These are phyloP conservation scores for Drosophila pachea DNA, from an alignment of 1,140 invertebrate genomes.

Conservation along the genomic window DNA sequence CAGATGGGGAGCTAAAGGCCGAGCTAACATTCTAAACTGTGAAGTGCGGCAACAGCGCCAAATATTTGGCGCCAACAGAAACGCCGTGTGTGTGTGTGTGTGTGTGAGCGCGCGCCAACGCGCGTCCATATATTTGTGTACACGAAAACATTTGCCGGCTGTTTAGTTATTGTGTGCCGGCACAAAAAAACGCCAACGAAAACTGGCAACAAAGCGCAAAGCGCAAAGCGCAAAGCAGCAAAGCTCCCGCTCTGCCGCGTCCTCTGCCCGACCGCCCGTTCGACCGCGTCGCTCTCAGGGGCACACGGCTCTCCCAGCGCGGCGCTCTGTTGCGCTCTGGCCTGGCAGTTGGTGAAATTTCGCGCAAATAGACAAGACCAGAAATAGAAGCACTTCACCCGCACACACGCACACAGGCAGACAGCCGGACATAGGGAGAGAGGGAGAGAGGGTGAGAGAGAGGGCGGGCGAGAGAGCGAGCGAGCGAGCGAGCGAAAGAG, in stretches of 20 bases:
- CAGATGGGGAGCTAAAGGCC: no score
- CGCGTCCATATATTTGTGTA: not conserved
- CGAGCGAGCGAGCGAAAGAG: not conserved
- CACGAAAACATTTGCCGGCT: constrained; percentile 63
- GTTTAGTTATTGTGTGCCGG: constrained; percentile 69
- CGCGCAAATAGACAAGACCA: constrained; percentile 48
- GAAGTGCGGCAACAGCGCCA: constrained; percentile 60
- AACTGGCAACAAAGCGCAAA: constrained; percentile 47
- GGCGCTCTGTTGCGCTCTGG: constrained; percentile 20
- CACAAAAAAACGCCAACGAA: constrained; percentile 57
- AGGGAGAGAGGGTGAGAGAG: not conserved
- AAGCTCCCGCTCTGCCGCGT: constrained; percentile 41
- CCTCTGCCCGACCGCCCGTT: constrained; percentile 7
- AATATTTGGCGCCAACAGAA: constrained; percentile 70
- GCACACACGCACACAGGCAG: constrained; percentile 26
- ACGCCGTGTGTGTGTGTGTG: constrained; percentile 10
- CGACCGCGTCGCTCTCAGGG: not conserved
- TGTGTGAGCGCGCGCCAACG: not conserved
- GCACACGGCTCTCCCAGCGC: not conserved
- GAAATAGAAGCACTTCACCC: constrained; percentile 49
- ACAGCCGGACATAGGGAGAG: not conserved
- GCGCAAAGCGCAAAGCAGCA: constrained; percentile 20
- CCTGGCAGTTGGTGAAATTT: constrained; percentile 39
- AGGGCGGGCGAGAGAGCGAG: no score
- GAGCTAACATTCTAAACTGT: constrained; percentile 28